phyloP scores from a whole-genome alignment of 2,113 vertebrate genomes.

The Bambusicola thoracicus region DNA sequence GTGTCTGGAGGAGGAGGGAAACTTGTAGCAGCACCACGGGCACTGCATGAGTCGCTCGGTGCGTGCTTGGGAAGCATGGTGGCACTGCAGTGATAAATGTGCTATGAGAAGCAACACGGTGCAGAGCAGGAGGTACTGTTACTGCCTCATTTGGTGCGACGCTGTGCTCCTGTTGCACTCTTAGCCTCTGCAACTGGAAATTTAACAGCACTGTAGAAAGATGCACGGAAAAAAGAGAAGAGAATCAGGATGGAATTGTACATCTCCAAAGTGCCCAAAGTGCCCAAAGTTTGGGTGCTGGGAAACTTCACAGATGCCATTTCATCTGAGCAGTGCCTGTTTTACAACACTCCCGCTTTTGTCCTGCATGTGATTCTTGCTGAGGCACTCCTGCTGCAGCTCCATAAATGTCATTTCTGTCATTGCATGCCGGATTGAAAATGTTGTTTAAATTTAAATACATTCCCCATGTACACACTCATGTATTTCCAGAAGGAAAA shows the following conservation, averaged over 20 bases:
- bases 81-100: neutral
- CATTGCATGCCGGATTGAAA: neutral
- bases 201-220: neutral
- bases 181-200: neutral
- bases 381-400: accelerated
- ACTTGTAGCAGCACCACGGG: accelerated
- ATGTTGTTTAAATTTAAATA: constrained; percentile 15
- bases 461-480: neutral
- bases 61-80: neutral
- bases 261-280: neutral
- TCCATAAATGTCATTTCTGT: neutral
- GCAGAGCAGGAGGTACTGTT: neutral
- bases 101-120: accelerated
- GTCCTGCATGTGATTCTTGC: neutral
- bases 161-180: neutral
- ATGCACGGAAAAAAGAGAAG: neutral
- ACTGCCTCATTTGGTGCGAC: neutral
- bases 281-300: neutral
- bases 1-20: neutral
- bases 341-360: neutral
- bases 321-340: accelerated
- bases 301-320: accelerated
- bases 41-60: accelerated
- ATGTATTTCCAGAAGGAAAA: constrained; percentile 8
- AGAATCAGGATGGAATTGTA: neutral